Base-by-base conservation (phyloP, 1,140 invertebrate genomes). In the Apis cerana region DNA sequence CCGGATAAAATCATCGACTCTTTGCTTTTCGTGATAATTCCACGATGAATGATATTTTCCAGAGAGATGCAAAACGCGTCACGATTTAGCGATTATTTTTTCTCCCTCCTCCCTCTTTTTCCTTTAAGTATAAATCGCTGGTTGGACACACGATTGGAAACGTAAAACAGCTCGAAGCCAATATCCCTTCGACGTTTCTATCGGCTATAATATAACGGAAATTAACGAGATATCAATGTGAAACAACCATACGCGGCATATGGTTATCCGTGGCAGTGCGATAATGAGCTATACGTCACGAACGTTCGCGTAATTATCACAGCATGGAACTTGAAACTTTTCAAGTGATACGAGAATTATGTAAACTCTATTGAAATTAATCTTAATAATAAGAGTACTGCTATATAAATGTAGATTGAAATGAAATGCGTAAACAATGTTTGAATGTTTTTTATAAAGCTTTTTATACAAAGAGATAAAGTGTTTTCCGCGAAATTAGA, bases 161-260 rank as follows among this genome's bases (percentile, higher is more conserved):
- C 13, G n/a, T 27, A 56, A 74, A 56, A 19, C 48, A 27, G n/a
- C 19, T 61, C 58, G 21, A 58, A 10, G 23, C 23, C 9, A 56
- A 33, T 75, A 67, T 67, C 9, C 48, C 70, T 48, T 54, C 48
- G 48, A 21, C 17, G 19, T 10, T 69, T 69, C 19, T n/a, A 33
- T 12, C 43, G 74, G 21, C 65, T 48, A 83, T 83, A 68, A 17
- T 21, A 56, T 50, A n/a, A 33, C 54, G 27, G 71, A 86, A 87
- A 86, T 86, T 87, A 56, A 68, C 17, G 54, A 48, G 74, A 82
- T 82, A 82, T 85, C n/a, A 71, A 70, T 23, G 59, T 48, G 71
- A 50, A 87, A 79, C 43, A 61, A 58, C 59, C 65, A 50, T 50
- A 56, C 65, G 50, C 13, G 50, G 50, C 15, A 9, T 27, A 33